phyloP scores from a whole-genome alignment of 2,113 vertebrate species.

The Pedetes capensis region DNA sequence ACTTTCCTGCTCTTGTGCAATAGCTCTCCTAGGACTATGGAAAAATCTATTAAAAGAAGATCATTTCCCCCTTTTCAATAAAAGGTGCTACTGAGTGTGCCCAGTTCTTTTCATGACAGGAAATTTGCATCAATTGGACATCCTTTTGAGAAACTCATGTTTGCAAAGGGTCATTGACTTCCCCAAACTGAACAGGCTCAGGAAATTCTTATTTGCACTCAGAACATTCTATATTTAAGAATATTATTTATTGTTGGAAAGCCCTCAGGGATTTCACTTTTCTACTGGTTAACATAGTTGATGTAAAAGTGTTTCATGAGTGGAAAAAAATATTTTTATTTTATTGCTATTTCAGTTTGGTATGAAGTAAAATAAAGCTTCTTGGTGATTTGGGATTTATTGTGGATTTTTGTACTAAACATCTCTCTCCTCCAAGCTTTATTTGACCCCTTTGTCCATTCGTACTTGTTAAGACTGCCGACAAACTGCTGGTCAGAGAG shows the following conservation, averaged over 20 bases:
- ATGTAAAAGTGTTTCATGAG: constrained; percentile 40
- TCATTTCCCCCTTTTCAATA: not conserved
- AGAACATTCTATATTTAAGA: constrained; percentile 3
- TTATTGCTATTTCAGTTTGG: constrained; percentile 45
- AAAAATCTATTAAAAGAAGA: constrained; percentile 1
- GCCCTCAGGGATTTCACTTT: constrained; percentile 58
- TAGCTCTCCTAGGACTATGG: not conserved
- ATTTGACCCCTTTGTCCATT: not conserved
- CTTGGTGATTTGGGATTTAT: constrained; percentile 31
- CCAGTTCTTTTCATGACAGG: constrained; percentile 13
- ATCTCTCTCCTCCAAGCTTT: not conserved
- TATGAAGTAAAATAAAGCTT: constrained; percentile 68
- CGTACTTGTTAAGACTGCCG: not conserved
- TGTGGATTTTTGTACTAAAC: not conserved
- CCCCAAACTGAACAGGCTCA: constrained; percentile 46
- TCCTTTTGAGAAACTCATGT: constrained; percentile 72
- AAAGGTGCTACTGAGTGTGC: not conserved
- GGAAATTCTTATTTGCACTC: constrained; percentile 31
- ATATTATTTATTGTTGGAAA: constrained; percentile 71
- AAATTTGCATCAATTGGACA: constrained; percentile 50
- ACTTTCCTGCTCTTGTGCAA: not conserved
- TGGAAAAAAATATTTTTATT: constrained; percentile 44
- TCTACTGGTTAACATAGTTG: constrained; percentile 25
- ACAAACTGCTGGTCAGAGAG: not conserved
- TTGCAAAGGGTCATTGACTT: constrained; percentile 58